Percentiles rank a stretch among this genome's conserved stretches.
Evolutionary conservation across 2,888 invertebrate species (phyloP).

Genomic region (Melieria omissa): DNA sequence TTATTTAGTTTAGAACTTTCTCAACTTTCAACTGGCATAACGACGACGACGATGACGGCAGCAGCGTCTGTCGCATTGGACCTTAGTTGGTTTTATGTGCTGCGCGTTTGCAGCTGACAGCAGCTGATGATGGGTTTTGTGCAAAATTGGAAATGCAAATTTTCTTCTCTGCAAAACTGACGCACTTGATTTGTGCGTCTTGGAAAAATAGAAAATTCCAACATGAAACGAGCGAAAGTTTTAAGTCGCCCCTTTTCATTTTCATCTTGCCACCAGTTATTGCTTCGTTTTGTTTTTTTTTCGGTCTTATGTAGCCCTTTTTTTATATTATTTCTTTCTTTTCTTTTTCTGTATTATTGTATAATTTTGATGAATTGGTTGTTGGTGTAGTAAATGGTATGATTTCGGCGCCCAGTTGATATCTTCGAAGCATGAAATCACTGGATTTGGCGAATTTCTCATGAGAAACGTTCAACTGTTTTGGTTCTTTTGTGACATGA

Average conservation of each 20-base stretch:
- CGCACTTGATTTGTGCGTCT: not conserved
- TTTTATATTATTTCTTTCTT: no score
- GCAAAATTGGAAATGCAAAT: slow-evolving; percentile 31
- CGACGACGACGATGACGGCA: not conserved
- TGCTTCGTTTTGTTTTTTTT: no score
- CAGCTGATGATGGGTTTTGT: slow-evolving; percentile 30
- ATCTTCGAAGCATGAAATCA: no score
- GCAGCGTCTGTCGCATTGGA: not conserved
- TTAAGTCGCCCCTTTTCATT: not conserved
- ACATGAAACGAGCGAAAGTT: slow-evolving; percentile 19
- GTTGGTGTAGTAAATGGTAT: no score
- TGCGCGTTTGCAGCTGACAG: slow-evolving; percentile 22
- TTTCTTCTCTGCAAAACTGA: not conserved
- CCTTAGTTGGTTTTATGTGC: not conserved
- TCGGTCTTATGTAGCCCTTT: no score
- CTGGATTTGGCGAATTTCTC: no score
- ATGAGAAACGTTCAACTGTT: no score
- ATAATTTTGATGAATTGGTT: no score
- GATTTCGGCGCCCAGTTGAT: no score
- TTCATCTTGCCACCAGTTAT: no score
- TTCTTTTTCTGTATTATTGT: no score
- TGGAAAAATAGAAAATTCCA: not conserved
- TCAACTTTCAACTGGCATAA: not conserved
- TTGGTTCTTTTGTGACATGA: no score
- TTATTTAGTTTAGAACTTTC: slow-evolving; percentile 33